phyloP scores from a whole-genome alignment of 1,140 invertebrate genomes.

The Aphelinus certus region DNA sequence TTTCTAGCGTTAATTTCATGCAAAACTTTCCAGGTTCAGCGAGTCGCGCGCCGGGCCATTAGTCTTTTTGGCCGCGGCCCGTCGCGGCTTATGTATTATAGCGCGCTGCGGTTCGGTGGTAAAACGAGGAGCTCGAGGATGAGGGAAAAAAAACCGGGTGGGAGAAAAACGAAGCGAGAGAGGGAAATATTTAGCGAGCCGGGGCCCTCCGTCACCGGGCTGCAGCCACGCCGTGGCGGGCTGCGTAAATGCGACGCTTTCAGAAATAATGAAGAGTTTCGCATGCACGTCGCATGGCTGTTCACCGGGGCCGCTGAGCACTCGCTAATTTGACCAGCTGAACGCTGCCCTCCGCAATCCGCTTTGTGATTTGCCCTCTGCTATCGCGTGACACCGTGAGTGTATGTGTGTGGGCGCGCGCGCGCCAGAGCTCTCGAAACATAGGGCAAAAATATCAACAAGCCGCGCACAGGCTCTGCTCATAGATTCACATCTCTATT shows the following conservation, averaged over 20 bases:
- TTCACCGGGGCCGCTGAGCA: not conserved
- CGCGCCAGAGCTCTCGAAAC: too few relatives aligned
- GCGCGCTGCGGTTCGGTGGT: not conserved
- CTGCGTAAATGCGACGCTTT: slow-evolving; percentile 32
- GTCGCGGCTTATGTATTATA: slow-evolving; percentile 24
- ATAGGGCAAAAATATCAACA: too few relatives aligned
- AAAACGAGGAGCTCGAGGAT: too few relatives aligned
- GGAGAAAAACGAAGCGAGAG: not conserved
- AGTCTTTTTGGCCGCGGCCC: slow-evolving; percentile 34
- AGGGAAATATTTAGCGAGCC: slow-evolving; percentile 7
- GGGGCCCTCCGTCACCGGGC: not conserved
- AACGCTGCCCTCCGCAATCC: not conserved
- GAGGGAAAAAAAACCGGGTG: slow-evolving; percentile 1
- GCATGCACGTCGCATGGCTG: slow-evolving; percentile 6
- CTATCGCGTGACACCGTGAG: too few relatives aligned
- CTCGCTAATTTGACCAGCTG: not conserved
- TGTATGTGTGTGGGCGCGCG: too few relatives aligned
- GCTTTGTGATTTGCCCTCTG: too few relatives aligned
- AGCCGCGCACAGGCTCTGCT: too few relatives aligned
- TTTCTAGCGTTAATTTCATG: slow-evolving; percentile 55
- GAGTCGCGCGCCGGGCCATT: slow-evolving; percentile 33
- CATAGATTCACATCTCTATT: too few relatives aligned
- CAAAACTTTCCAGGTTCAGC: slow-evolving; percentile 50
- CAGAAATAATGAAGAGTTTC: slow-evolving; percentile 48
- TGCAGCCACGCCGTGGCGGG: not conserved